Base-by-base conservation (phyloP, 2,888 invertebrate genomes). In the Ophioninae sp. region DNA sequence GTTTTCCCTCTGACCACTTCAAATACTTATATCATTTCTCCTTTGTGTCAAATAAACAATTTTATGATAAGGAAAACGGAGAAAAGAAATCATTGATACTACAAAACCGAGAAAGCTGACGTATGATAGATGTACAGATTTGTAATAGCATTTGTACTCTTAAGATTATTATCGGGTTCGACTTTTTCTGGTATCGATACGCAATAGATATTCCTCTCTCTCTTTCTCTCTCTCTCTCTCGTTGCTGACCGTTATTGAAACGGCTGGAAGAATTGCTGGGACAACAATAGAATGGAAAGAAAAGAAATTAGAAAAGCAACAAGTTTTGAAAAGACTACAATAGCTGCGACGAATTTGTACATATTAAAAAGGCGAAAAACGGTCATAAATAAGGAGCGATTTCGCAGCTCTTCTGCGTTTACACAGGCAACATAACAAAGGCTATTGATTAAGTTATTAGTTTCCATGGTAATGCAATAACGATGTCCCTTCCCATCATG, bases 91-190 rank as follows among this genome's bases (percentile, higher is more conserved):
- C 39, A 80, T 70, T 75, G 75, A 81, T 73, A 83, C 23, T 62
- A 65, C 50, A 50, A 13, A 56, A 67, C 21, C 39, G 82, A 64
- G 68, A 76, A 68, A 84, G 85, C 76, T 84, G 84, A 87, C 84
- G 86, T 86, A 88, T 89, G 85, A 86, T 88, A 87, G 68, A 87
- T 89, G 88, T 89, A 89, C 88, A 89, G 87, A 87, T 87, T 88
- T 88, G 86, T 86, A 87, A 89, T 86, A 77, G 87, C 82, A 85
- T 86, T 85, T 82, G 81, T 86, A 86, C 79, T 72, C 56, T 59
- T 62, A 76, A 76, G 67, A 76, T 50, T 21, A 76, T 44, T 72
- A 44, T 59, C 61, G 41, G 44, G n/a, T 50, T 50, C 50, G 50
- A 30, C 30, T 62, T 41, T 8, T 64, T 21, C 59, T 37, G 73